These are phyloP conservation scores for Augochlora pura DNA, from an alignment of 1,140 invertebrate species.

Conservation along the genomic window DNA sequence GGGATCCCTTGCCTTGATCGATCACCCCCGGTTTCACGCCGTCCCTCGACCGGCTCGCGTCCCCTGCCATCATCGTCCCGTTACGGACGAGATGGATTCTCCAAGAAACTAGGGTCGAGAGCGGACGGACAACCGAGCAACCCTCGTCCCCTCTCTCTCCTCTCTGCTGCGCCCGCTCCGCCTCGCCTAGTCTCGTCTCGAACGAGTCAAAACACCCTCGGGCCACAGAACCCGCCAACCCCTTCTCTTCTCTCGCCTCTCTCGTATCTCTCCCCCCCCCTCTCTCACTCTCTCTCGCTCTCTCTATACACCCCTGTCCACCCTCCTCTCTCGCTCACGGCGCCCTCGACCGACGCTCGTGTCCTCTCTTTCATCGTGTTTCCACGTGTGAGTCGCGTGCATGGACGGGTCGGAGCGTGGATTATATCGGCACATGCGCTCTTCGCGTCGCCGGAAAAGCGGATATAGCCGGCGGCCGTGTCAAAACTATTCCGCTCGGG, in stretches of 20 bases:
- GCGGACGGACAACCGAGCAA: neutral
- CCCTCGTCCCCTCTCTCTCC: neutral
- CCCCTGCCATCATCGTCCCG: neutral
- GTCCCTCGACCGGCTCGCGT: neutral
- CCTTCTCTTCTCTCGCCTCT: neutral
- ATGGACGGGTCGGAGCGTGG: slow-evolving; percentile 56
- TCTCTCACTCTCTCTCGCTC: slow-evolving; percentile 3
- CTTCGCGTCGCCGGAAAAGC: slow-evolving; percentile 63
- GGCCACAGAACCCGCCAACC: slow-evolving; percentile 24
- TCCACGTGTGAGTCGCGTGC: slow-evolving; percentile 42
- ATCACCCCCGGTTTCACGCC: neutral
- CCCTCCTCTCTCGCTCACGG: neutral
- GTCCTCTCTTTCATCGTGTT: slow-evolving; percentile 15
- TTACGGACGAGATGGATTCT: neutral
- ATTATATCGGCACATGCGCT: slow-evolving; percentile 79
- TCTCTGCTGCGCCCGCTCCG: too few relatives aligned
- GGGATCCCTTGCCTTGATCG: neutral
- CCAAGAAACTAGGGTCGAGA: slow-evolving; percentile 1
- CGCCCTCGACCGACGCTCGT: neutral
- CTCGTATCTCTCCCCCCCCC: neutral
- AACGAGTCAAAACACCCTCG: slow-evolving; percentile 55
- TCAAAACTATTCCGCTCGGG: slow-evolving; percentile 75
- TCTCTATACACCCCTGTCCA: neutral
- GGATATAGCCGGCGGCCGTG: slow-evolving; percentile 73
- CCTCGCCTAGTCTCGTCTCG: too few relatives aligned